Evolutionary conservation across 2,113 vertebrate genomes (phyloP).

Genomic region (Coptodon rendalli): DNA sequence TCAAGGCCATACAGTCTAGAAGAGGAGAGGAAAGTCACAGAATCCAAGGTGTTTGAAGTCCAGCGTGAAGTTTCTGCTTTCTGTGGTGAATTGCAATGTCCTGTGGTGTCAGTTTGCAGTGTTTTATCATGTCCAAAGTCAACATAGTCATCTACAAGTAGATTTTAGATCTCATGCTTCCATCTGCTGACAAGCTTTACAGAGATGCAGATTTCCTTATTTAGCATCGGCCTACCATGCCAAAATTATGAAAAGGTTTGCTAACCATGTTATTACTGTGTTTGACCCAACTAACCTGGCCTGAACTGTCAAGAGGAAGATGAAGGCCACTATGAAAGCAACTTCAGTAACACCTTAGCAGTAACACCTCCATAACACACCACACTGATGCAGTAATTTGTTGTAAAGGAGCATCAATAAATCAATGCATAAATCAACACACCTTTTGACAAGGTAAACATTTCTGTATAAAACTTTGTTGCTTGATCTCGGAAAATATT

Average conservation of each 20-base stretch:
- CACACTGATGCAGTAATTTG: background rate
- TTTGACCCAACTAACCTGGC: background rate
- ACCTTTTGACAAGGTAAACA: background rate
- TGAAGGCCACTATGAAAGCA: background rate
- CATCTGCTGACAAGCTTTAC: background rate
- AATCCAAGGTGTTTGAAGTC: background rate
- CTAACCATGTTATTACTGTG: background rate
- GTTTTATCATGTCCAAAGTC: background rate
- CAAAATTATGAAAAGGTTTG: background rate
- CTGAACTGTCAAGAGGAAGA: background rate
- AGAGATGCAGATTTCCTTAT: background rate
- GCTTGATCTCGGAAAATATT: background rate
- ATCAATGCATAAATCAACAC: background rate
- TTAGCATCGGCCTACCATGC: background rate
- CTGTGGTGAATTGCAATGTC: background rate
- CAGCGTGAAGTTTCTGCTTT: background rate
- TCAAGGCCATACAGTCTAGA: background rate
- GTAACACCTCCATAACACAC: background rate
- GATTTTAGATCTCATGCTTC: background rate
- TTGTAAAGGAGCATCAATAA: background rate
- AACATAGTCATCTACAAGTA: background rate
- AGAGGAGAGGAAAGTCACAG: background rate
- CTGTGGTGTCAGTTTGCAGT: background rate
- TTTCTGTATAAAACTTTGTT: background rate
- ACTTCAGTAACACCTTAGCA: background rate